Evolutionary conservation across 2,113 vertebrate species (phyloP).

Genomic region (Cyphomyrus plagiostoma): DNA sequence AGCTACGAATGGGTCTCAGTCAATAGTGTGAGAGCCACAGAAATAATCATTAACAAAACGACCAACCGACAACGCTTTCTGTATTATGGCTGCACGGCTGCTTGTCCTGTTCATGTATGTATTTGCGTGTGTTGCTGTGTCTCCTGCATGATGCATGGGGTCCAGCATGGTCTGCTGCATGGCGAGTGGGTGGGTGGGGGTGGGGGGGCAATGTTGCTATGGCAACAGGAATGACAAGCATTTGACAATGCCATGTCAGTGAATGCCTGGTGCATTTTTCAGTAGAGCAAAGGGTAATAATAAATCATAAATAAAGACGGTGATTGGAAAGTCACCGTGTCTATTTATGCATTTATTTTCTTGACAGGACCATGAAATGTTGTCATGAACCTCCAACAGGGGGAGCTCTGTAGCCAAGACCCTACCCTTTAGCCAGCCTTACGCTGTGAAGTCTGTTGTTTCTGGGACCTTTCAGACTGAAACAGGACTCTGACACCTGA

Average conservation of each 20-base stretch:
- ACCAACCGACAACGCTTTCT: slow-evolving; percentile 54
- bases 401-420: slow-evolving; percentile 48
- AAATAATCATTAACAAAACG: slow-evolving; percentile 27
- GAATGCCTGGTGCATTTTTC: slow-evolving; percentile 35
- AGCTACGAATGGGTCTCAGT: slow-evolving; percentile 62
- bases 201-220: neutral
- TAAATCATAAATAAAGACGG: slow-evolving; percentile 41
- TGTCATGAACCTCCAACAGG: slow-evolving; percentile 55
- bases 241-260: slow-evolving; percentile 36
- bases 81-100: slow-evolving; percentile 61
- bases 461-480: neutral
- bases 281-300: slow-evolving; percentile 35
- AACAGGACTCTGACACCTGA: neutral
- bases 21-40: slow-evolving; percentile 45
- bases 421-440: slow-evolving; percentile 22
- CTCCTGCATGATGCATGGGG: slow-evolving; percentile 67
- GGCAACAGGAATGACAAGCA: neutral
- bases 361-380: slow-evolving; percentile 40
- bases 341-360: slow-evolving; percentile 49
- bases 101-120: slow-evolving; percentile 52
- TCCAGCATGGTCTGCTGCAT: slow-evolving; percentile 51
- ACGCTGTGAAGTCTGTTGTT: neutral
- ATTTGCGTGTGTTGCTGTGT: slow-evolving; percentile 33
- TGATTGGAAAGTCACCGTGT: slow-evolving; percentile 29
- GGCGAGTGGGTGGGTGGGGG: neutral